Evolutionary conservation across 2,113 vertebrate species (phyloP).

Genomic region (Phalacrocorax carbo): DNA sequence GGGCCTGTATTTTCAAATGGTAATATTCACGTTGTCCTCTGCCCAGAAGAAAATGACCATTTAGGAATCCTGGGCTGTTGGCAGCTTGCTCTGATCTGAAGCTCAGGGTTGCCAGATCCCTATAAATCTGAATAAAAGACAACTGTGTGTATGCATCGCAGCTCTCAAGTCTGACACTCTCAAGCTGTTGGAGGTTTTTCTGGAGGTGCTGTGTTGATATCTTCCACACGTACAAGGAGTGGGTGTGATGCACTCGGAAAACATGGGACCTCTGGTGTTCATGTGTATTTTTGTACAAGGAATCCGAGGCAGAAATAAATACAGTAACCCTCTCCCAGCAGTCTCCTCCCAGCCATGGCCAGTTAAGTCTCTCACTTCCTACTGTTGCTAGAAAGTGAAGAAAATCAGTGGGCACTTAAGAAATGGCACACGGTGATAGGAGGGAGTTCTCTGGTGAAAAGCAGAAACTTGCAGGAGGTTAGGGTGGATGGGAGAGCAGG

Average conservation of each 20-base stretch:
- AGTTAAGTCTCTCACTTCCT: background rate
- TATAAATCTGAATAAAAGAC: fast-evolving
- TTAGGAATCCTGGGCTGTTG: background rate
- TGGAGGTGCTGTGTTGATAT: background rate
- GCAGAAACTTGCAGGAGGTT: background rate
- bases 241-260: background rate
- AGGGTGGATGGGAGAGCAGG: background rate
- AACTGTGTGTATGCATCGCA: background rate
- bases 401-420: background rate
- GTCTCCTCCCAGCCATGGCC: background rate
- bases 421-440: background rate
- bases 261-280: background rate
- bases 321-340: background rate
- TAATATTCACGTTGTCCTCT: background rate
- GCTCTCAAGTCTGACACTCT: background rate
- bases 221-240: background rate
- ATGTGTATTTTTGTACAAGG: fast-evolving
- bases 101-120: background rate
- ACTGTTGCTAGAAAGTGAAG: background rate
- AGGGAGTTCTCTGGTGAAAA: background rate
- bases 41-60: background rate
- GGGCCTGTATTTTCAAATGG: background rate
- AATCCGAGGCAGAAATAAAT: background rate
- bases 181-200: background rate
- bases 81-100: background rate